phyloP scores from a whole-genome alignment of 2,888 invertebrate species.

The Drosophila recens region DNA sequence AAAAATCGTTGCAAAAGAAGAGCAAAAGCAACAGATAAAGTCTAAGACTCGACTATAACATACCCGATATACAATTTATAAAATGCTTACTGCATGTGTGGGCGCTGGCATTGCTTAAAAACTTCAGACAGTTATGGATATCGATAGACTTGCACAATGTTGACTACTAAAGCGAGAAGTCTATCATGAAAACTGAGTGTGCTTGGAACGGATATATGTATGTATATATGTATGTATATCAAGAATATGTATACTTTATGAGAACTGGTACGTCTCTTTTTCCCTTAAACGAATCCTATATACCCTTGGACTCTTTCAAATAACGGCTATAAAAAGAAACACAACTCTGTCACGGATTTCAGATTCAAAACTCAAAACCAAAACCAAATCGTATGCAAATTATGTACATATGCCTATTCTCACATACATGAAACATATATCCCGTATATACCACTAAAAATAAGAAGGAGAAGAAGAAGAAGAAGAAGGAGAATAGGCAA shows the following conservation, averaged over 20 bases:
- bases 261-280: no score
- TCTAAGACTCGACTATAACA: neutral
- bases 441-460: neutral
- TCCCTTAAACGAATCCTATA: neutral
- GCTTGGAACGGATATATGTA: no score
- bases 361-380: conserved; percentile 56
- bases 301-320: neutral
- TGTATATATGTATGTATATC: no score
- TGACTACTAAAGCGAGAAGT: no score
- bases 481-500: conserved; percentile 19
- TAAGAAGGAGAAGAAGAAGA: neutral
- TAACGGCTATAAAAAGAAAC: neutral
- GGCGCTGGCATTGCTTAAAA: neutral
- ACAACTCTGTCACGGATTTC: conserved; percentile 38
- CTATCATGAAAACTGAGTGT: no score
- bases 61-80: neutral
- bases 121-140: neutral
- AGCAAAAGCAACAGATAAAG: neutral
- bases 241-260: no score
- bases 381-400: conserved; percentile 57
- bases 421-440: conserved; percentile 6
- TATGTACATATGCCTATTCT: conserved; percentile 41
- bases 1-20: conserved; percentile 34
- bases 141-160: neutral
- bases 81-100: neutral